These are phyloP conservation scores for Actinostola sp. DNA, from an alignment of 92 coral and sea anemone species.

Conservation along the genomic window DNA sequence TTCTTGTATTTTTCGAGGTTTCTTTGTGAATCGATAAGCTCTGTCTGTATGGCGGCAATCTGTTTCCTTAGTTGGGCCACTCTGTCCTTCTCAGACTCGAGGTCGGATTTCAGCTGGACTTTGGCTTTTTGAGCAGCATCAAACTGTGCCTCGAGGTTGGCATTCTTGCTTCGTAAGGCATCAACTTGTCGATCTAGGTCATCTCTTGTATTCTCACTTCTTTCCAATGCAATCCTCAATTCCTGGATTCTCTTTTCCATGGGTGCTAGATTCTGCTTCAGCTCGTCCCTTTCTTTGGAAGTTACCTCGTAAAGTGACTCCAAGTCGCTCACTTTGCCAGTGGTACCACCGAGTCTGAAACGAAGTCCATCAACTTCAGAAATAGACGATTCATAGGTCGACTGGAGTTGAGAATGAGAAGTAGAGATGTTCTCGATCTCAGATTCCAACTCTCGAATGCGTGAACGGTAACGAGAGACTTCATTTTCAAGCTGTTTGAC, in stretches of 20 bases:
- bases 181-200: slow-evolving; percentile 86
- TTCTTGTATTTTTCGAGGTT: slow-evolving; percentile 81
- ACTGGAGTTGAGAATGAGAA: slow-evolving; percentile 70
- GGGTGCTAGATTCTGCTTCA: slow-evolving; percentile 77
- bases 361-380: slow-evolving; percentile 93
- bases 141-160: slow-evolving; percentile 84
- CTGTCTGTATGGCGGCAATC: slow-evolving; percentile 72
- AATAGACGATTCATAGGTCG: slow-evolving; percentile 74
- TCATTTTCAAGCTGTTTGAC: slow-evolving; percentile 87
- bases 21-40: slow-evolving; percentile 82
- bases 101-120: slow-evolving; percentile 77
- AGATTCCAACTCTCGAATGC: slow-evolving; percentile 81
- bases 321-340: slow-evolving; percentile 85
- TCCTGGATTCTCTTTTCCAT: slow-evolving; percentile 87
- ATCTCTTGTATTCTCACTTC: slow-evolving; percentile 86
- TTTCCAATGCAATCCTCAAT: slow-evolving; percentile 79
- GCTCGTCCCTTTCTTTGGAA: slow-evolving; percentile 91
- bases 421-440: slow-evolving; percentile 73
- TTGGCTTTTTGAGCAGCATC: slow-evolving; percentile 81
- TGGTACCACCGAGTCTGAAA: slow-evolving; percentile 72
- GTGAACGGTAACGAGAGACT: slow-evolving; percentile 68
- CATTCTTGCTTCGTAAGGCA: slow-evolving; percentile 72
- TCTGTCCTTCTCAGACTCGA: slow-evolving; percentile 88
- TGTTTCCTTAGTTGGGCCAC: slow-evolving; percentile 84
- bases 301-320: slow-evolving; percentile 92